Evolutionary conservation across 2,888 invertebrate genomes (phyloP), one percentile per base, ranked within the genome.

Genomic region (Drosophila formosana): DNA sequence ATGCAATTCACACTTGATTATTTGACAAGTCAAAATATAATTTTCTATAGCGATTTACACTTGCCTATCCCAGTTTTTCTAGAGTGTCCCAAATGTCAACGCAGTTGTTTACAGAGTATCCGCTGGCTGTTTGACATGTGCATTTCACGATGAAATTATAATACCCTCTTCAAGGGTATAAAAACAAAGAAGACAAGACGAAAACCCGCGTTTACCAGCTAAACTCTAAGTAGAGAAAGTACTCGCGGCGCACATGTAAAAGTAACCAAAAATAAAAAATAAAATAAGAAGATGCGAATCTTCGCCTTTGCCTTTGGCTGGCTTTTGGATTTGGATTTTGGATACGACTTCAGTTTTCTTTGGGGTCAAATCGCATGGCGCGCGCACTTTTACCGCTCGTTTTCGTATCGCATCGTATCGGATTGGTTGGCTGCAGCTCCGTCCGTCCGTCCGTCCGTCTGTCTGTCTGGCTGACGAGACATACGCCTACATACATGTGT

Each of bases 161-260:
- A 13, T 58, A 52, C 39, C 61, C 57, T 11, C 32, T 49, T 61
- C 50, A 62, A 74, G 75, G 71, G 75, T 69, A 78, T 34, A 52
- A 25, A 50, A 57, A 43, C 46, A 28, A 46, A 51, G 58, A 39
- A 53, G 77, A 60, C 57, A 50, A 63, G 55, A 68, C 60, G 73
- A 70, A 78, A 80, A 73, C 45, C 81, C 74, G 64, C 78, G 66
- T 61, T 68, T 86, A 66, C 66, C 83, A 85, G 70, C 75, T 81
- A 87, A 82, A 74, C 84, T 84, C 89, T 87, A 89, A 84, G 83
- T 84, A 84, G 83, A 84, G 83, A 84, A 84, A 84, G 83, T 89
- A 89, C 82, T 66, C 56, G 80, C 82, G 62, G 75, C 53, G 76
- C 79, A 75, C 83, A 83, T 83, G 87, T 84, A 87, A 84, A 89